Evolutionary conservation across 2,113 vertebrate genomes (phyloP), one percentile per base, ranked within the genome.

Genomic region (Clarias gariepinus): DNA sequence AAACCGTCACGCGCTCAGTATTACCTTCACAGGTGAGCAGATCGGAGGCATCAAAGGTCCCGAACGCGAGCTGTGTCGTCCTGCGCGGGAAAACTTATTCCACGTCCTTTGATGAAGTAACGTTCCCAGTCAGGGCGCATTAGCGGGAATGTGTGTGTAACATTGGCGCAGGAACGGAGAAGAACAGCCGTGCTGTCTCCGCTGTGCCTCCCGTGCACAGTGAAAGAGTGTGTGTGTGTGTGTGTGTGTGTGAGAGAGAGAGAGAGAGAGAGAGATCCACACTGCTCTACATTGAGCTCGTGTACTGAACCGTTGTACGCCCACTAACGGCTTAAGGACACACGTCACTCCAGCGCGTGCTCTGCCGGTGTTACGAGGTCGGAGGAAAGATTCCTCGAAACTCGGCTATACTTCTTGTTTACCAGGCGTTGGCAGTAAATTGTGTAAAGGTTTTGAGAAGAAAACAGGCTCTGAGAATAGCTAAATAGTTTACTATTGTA

Each of bases 1-100:
- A 61, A 47, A 23, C 78, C 36, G 18, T 3, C 78, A 33, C 55
- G 9, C 13, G 57, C 23, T 7, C 47, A n/a, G 1, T 36, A 81
- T 11, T 82, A 91, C 90, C 89, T 90, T 89, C 83, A 69, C 88
- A 90, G 88, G 83, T 88, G 91, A 85, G 71, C 82, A 68, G 78
- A 80, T 36, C 60, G 74, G 57, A 87, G 85, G 80, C 90, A 90
- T 91, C 83, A 88, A 92, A 87, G 61, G 79, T 15, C 23, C 58
- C 8, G 61, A 58, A 73, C 47, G 81, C 80, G 36, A 30, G 63
- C 61, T 21, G 64, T 36, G 77, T 80, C 28, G 77, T 80, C 55
- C 77, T n/a, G 78, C 21, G 53, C 33, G 64, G 61, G 28, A 85
- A 81, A 25, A 58, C 47, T 52, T n/a, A 63, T 85, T 61, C 83